Conservation (phyloP, 2,797 vertebrate species). For the Otus scops region DNA sequence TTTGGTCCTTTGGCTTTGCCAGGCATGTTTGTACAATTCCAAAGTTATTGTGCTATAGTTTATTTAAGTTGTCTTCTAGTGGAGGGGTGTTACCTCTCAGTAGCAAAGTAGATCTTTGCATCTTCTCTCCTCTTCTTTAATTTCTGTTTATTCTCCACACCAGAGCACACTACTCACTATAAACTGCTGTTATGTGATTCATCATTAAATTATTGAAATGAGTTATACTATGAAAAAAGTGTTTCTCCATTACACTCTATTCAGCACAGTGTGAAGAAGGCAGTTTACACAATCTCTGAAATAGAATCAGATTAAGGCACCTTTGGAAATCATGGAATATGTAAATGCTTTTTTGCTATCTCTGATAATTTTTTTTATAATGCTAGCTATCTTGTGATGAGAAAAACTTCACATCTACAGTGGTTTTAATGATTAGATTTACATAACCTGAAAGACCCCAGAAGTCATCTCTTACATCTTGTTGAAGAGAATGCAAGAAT, state of each 20-base stretch:
- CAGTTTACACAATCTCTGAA: neutral
- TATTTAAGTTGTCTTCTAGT: neutral
- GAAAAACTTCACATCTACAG: neutral
- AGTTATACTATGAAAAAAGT: neutral
- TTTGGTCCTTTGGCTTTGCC: neutral
- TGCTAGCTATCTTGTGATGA: neutral
- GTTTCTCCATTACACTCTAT: neutral
- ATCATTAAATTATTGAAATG: neutral
- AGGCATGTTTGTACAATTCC: neutral
- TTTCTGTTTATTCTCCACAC: neutral
- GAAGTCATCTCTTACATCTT: neutral
- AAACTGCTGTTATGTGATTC: neutral
- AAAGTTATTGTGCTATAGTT: neutral
- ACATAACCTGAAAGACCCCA: neutral
- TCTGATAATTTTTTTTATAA: neutral
- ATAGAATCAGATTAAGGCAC: neutral
- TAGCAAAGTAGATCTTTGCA: neutral
- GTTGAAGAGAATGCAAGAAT: neutral
- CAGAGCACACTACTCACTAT: neutral
- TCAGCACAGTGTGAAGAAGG: neutral
- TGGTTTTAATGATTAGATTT: neutral
- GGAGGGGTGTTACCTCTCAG: neutral
- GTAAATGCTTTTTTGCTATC: neutral
- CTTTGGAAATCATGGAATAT: neutral
- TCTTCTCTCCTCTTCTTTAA: neutral